A percentile compares a stretch with the other conserved stretches of the same genome.
Conservation (phyloP, 2,888 invertebrate species). For the Heliconius ismenius region DNA sequence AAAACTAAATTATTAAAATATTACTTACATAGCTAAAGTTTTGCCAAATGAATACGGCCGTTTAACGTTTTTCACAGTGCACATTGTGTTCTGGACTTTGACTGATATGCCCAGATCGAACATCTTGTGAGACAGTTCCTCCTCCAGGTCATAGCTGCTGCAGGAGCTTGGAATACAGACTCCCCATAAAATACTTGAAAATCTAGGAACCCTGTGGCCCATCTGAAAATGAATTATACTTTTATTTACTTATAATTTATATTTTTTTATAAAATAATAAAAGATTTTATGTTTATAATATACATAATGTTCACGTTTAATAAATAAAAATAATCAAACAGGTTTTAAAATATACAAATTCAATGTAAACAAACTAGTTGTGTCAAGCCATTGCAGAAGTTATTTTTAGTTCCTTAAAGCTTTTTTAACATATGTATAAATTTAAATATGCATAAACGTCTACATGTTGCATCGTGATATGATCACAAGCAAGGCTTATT, state of each 20-base stretch:
- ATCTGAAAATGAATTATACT: slow-evolving; percentile 62
- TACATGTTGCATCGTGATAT: neutral
- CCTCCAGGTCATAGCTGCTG: slow-evolving; percentile 76
- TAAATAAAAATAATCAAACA: neutral
- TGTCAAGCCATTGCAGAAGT: neutral
- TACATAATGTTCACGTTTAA: neutral
- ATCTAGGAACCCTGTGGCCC: slow-evolving; percentile 82
- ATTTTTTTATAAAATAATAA: neutral
- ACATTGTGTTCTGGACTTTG: slow-evolving; percentile 73
- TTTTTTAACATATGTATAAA: neutral
- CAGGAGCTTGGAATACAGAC: slow-evolving; percentile 82
- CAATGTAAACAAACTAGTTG: neutral
- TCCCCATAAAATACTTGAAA: slow-evolving; percentile 81
- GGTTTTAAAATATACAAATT: neutral
- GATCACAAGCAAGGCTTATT: neutral
- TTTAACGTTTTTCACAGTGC: slow-evolving; percentile 65
- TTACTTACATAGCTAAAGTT: slow-evolving; percentile 73
- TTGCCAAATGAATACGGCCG: slow-evolving; percentile 73
- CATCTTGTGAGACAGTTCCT: slow-evolving; percentile 67
- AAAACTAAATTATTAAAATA: neutral
- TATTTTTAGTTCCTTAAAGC: neutral
- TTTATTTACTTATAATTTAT: neutral
- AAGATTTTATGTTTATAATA: too few relatives aligned
- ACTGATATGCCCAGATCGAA: slow-evolving; percentile 63
- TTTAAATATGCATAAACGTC: neutral